Conservation (phyloP, 2,113 vertebrate species). For the Erythrocercus mccallii region DNA sequence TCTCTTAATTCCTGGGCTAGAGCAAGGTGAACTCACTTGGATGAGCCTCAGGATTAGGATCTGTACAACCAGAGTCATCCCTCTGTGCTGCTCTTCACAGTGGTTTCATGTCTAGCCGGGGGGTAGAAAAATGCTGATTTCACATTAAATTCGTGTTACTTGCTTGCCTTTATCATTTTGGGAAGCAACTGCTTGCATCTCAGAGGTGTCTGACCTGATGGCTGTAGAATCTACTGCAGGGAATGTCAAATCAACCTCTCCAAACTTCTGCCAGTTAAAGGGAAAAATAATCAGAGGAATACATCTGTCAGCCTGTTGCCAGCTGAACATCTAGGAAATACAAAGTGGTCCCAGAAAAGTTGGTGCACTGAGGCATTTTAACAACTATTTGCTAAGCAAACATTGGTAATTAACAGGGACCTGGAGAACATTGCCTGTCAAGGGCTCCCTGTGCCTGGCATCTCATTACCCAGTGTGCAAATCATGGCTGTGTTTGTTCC, state of each 20-base stretch:
- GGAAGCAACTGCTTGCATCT: not conserved
- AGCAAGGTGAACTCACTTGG: not conserved
- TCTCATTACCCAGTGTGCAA: not conserved
- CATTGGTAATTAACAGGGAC: not conserved
- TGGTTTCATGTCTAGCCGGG: not conserved
- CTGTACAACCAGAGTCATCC: not conserved
- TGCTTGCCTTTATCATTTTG: not conserved
- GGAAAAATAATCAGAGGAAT: not conserved
- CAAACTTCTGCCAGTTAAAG: not conserved
- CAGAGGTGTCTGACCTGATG: not conserved
- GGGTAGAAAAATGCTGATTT: not conserved
- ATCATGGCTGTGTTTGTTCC: not conserved
- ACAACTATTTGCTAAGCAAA: constrained; percentile 40
- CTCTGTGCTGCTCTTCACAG: not conserved
- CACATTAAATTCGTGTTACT: not conserved
- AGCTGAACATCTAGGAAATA: not conserved
- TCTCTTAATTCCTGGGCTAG: not conserved
- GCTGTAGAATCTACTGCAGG: not conserved
- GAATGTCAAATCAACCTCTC: not conserved
- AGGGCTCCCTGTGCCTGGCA: not conserved
- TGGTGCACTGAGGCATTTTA: not conserved
- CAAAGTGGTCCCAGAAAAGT: not conserved
- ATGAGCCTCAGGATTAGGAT: not conserved
- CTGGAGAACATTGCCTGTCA: not conserved
- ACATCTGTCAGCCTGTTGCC: not conserved